Evolutionary conservation across 2,113 vertebrate species (phyloP).

Genomic region (Bubo blakistoni): DNA sequence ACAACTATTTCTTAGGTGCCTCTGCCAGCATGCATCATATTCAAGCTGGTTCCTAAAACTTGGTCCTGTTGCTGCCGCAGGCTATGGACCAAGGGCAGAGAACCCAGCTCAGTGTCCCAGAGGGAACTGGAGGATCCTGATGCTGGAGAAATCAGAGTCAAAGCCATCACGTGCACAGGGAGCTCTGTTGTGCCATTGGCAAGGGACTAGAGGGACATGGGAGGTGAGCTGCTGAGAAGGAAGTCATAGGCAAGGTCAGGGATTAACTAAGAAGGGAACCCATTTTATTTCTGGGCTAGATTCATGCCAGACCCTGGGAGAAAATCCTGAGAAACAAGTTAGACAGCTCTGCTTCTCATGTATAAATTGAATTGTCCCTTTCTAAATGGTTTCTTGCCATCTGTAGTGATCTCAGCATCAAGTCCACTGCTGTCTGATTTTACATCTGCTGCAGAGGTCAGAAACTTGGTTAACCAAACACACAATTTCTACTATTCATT

Average conservation of each 20-base stretch:
- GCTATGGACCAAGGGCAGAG: background rate
- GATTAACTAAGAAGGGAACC: background rate
- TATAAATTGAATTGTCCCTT: background rate
- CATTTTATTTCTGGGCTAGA: background rate
- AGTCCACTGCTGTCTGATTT: background rate
- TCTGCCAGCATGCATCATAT: background rate
- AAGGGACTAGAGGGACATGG: background rate
- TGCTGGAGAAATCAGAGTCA: background rate
- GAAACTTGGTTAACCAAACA: background rate
- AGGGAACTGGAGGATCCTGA: fast-evolving
- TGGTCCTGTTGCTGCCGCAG: background rate
- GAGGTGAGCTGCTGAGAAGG: background rate
- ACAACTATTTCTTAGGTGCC: background rate
- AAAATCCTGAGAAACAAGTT: background rate
- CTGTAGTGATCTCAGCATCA: background rate
- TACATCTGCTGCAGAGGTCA: conserved; percentile 8
- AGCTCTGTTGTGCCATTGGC: background rate
- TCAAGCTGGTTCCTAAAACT: background rate
- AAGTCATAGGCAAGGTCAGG: background rate
- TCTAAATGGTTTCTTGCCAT: background rate
- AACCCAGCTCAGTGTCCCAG: background rate
- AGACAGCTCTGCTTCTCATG: background rate
- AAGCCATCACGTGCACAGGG: background rate
- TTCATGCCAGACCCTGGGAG: background rate
- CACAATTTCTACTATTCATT: background rate